These are phyloP conservation scores for Thalpophila matura DNA, from an alignment of 2,888 invertebrate genomes.

Conservation along the genomic window DNA sequence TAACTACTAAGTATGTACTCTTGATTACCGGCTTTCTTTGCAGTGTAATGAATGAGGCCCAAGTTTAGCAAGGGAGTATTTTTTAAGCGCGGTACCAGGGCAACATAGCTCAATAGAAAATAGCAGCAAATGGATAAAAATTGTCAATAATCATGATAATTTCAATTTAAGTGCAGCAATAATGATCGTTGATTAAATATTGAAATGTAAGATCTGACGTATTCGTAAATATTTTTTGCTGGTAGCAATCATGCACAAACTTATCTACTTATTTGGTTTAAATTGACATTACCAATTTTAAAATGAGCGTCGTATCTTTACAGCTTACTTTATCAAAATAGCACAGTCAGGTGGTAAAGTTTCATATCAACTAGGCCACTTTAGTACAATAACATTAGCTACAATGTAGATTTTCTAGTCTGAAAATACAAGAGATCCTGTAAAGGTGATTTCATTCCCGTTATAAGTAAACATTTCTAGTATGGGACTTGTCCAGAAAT, in stretches of 20 bases:
- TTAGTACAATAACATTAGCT: constrained; percentile 1
- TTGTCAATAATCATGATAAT: too few species aligned
- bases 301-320: constrained; percentile 46
- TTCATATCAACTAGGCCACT: constrained; percentile 48
- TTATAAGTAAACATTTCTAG: too few species aligned
- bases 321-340: constrained; percentile 48
- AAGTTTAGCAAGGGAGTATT: not conserved
- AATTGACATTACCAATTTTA: constrained; percentile 36
- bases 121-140: too few species aligned
- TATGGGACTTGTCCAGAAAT: too few species aligned
- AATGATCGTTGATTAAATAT: not conserved
- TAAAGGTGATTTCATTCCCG: not conserved
- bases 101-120: not conserved
- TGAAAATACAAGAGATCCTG: not conserved
- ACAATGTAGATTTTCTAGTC: not conserved
- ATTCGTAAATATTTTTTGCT: not conserved
- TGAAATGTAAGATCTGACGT: not conserved
- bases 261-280: constrained; percentile 28
- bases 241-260: not conserved
- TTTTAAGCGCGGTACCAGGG: not conserved
- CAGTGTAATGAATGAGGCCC: not conserved
- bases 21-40: too few species aligned
- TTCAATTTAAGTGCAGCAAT: not conserved
- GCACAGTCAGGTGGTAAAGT: constrained; percentile 33
- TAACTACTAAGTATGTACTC: too few species aligned